Evolutionary conservation across 1,140 invertebrate genomes (phyloP).

Genomic region (Drosophila novamexicana): DNA sequence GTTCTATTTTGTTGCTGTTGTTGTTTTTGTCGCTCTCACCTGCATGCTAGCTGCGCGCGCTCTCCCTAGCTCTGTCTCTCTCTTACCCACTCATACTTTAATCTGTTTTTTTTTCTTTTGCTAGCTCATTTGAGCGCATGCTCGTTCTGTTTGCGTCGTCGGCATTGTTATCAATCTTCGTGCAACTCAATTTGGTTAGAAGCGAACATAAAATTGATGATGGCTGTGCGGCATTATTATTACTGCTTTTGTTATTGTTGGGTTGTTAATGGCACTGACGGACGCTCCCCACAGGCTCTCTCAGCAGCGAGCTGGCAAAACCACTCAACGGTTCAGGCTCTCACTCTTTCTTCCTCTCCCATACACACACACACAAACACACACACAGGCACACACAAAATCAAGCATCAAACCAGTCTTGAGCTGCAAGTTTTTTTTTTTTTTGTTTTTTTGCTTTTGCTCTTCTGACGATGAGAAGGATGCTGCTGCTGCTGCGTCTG

Average conservation of each 20-base stretch:
- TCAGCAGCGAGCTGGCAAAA: constrained; percentile 6
- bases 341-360: constrained; percentile 4
- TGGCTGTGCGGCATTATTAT: constrained; percentile 34
- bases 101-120: not conserved
- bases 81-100: constrained; percentile 5
- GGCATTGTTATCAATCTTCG: constrained; percentile 59
- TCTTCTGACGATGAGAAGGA: constrained; percentile 27
- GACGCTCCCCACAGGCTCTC: not conserved
- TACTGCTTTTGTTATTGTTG: constrained; percentile 12
- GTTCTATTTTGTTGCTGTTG: constrained; percentile 40
- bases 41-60: constrained; percentile 30
- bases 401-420: constrained; percentile 45
- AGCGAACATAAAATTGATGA: constrained; percentile 42
- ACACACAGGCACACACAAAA: not conserved
- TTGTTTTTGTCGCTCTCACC: constrained; percentile 2
- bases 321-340: constrained; percentile 10
- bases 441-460: not conserved
- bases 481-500: constrained; percentile 40
- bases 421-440: constrained; percentile 46
- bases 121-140: constrained; percentile 27
- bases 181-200: constrained; percentile 28
- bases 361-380: constrained; percentile 9
- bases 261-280: constrained; percentile 5
- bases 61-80: constrained; percentile 22
- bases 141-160: constrained; percentile 50